A percentile compares a stretch with the other conserved stretches of the same genome.
phyloP scores from a whole-genome alignment of 2,888 invertebrate species.

The Campopleginae sp. region DNA sequence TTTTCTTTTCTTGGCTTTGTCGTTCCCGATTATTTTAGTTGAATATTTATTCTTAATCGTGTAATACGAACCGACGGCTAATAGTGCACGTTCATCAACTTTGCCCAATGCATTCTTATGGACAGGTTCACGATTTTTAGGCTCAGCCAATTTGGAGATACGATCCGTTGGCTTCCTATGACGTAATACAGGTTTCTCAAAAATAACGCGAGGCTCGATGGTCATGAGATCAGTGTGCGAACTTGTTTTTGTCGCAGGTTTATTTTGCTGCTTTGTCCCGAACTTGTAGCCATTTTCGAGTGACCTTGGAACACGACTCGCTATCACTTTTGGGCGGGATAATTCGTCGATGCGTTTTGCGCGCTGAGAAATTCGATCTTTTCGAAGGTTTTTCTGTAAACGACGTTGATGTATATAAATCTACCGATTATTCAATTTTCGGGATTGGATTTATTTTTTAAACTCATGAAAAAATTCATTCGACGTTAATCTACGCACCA shows the following conservation, averaged over 20 bases:
- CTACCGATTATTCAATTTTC: background rate
- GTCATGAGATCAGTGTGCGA: constrained; percentile 37
- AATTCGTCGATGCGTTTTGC: constrained; percentile 54
- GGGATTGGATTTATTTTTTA: background rate
- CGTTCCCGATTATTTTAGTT: background rate
- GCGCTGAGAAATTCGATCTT: constrained; percentile 15
- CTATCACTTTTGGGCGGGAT: constrained; percentile 44
- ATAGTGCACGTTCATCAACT: constrained; percentile 63
- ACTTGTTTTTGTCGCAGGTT: constrained; percentile 13
- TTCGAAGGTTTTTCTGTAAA: constrained; percentile 46
- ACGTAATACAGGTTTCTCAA: constrained; percentile 40
- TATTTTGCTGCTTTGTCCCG: background rate
- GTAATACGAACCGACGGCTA: constrained; percentile 63
- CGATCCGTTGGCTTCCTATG: constrained; percentile 48
- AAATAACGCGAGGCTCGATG: constrained; percentile 23
- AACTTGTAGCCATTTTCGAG: constrained; percentile 43
- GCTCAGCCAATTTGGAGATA: constrained; percentile 64
- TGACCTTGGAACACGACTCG: constrained; percentile 15
- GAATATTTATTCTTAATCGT: constrained; percentile 8
- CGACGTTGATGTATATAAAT: background rate
- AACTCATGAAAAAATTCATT: background rate
- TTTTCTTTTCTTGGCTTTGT: no score
- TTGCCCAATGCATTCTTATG: constrained; percentile 59
- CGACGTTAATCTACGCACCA: constrained; percentile 7
- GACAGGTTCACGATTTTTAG: constrained; percentile 53